These are phyloP conservation scores for Drosophila nigromelanica DNA, from an alignment of 1,140 invertebrate species.

Conservation along the genomic window DNA sequence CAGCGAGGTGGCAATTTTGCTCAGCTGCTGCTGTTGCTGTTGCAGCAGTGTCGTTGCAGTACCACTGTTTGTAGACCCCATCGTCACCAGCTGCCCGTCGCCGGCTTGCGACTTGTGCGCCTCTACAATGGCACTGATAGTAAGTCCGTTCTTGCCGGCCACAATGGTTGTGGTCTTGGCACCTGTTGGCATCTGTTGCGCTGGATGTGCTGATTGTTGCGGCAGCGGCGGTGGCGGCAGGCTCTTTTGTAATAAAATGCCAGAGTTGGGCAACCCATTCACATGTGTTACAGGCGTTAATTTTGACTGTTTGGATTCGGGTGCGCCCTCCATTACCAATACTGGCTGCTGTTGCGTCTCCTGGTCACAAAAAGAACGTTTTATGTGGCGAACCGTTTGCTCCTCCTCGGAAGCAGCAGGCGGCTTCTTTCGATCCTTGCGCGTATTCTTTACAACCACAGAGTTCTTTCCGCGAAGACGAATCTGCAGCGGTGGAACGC, in stretches of 20 bases:
- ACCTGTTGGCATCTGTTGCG: conserved; percentile 33
- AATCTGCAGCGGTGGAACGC: conserved; percentile 95
- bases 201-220: conserved; percentile 15
- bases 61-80: conserved; percentile 88
- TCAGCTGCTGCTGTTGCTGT: conserved; percentile 68
- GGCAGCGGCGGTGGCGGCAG: conserved; percentile 22
- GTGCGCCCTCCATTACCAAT: conserved; percentile 19
- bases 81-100: conserved; percentile 64
- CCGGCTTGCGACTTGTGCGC: conserved; percentile 61
- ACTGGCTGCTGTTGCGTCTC: conserved; percentile 39
- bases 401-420: conserved; percentile 35
- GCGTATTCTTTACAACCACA: conserved; percentile 93
- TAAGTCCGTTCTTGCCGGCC: conserved; percentile 75
- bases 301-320: conserved; percentile 59
- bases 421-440: conserved; percentile 89
- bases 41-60: conserved; percentile 84
- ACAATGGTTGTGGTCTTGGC: conserved; percentile 72
- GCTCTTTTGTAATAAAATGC: conserved; percentile 58
- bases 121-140: conserved; percentile 80
- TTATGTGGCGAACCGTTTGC: conserved; percentile 49
- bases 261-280: conserved; percentile 54
- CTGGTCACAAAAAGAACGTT: conserved; percentile 60
- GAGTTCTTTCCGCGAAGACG: conserved; percentile 93
- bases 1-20: conserved; percentile 69
- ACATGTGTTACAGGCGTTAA: conserved; percentile 50